Base-by-base conservation (phyloP, 2,888 invertebrate species). In the Girardia tigrina region DNA sequence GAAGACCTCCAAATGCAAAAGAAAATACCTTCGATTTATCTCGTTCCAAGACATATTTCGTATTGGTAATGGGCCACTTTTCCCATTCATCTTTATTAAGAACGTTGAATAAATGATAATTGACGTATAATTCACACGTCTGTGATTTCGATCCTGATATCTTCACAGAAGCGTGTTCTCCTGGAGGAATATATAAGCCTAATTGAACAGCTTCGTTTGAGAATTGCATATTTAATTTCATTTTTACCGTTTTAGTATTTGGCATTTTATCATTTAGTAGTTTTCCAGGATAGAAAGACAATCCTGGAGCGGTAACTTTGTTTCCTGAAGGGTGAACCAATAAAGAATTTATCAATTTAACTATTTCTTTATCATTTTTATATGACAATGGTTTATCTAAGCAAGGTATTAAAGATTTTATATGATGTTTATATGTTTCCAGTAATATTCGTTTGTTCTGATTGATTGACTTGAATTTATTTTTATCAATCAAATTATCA, bases 41-140 rank as follows among this genome's bases (percentile, higher is more conserved):
- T 56, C 56, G n/a, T n/a, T 23, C 2, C 2, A 56, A 23, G n/a
- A n/a, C 6, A 12, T 20, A 20, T 8, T 56, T n/a, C 4, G 56
- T 56, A 23, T 56, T 6, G 23, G n/a, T 23, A 56, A 56, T 16
- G 4, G 71, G 71, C 27, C 29, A 71, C 28, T 71, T 71, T n/a
- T 71, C 29, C 28, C 27, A 71, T 12, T 71, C 27, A n/a, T 26
- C 28, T 71, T 71, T 71, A n/a, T 71, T 71, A 2, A 29, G 4
- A 27, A 71, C 71, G 23, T 71, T 28, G n/a, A 71, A 71, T 2
- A 71, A 71, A 29, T 71, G 27, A 71, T 71, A 71, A 71, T 71
- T 71, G 2, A 71, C 4, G n/a, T 28, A 23, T n/a, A 71, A 23
- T 14, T 28, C 26, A 27, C 71, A 71, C 6, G 28, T 71, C 2